A percentile compares a stretch with the other conserved stretches of the same genome.
Conservation (phyloP, 2,888 invertebrate genomes). For the Marasmarcha lunaedactyla region DNA sequence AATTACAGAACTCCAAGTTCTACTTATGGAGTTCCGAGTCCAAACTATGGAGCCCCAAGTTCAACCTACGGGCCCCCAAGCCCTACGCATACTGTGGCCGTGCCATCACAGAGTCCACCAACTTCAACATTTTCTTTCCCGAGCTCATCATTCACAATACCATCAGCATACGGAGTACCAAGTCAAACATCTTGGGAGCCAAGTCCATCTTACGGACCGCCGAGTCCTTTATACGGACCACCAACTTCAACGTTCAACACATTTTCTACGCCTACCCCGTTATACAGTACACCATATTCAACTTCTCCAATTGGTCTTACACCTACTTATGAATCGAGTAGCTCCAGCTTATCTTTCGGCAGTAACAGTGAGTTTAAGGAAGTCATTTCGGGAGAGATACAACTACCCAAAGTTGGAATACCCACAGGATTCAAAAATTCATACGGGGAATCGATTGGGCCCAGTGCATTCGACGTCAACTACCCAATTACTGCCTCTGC, state of each 20-base stretch:
- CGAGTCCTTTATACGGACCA: conserved; percentile 15
- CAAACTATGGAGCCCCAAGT: conserved; percentile 26
- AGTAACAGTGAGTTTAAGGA: conserved; percentile 32
- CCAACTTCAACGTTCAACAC: conserved; percentile 11
- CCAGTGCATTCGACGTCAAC: conserved; percentile 35
- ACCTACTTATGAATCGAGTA: conserved; percentile 30
- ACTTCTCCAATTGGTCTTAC: conserved; percentile 27
- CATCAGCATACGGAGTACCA: conserved; percentile 24
- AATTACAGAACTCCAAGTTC: conserved; percentile 36
- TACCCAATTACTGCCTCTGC: conserved; percentile 48
- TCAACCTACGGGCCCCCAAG: conserved; percentile 39
- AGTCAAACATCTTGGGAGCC: conserved; percentile 18
- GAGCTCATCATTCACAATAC: conserved; percentile 28
- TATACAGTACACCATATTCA: conserved; percentile 16
- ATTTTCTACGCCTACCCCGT: conserved; percentile 16
- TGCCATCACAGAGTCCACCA: conserved; percentile 35
- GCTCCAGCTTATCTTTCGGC: conserved; percentile 32
- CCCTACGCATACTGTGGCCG: conserved; percentile 35
- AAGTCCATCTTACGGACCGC: conserved; percentile 17
- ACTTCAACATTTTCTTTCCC: conserved; percentile 39
- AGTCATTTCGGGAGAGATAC: conserved; percentile 30
- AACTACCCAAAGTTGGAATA: conserved; percentile 43
- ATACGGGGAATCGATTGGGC: conserved; percentile 51
- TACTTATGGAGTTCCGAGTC: conserved; percentile 29
- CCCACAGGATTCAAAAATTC: conserved; percentile 53